Base-by-base conservation (phyloP, 2,888 invertebrate genomes). In the Nezara viridula region DNA sequence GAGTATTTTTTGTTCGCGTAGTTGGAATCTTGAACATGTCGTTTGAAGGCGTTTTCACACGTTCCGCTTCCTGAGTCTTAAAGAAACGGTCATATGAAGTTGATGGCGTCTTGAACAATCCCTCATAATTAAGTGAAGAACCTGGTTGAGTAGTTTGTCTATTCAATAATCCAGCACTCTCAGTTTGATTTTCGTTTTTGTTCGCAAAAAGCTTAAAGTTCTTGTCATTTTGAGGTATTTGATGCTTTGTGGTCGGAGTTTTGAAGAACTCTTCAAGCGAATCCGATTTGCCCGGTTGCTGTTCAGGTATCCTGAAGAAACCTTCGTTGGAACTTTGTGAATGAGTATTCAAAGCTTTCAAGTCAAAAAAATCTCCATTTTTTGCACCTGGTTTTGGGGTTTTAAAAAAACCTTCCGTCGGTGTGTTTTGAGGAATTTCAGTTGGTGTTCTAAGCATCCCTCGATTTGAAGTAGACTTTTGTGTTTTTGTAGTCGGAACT, bases 361-460 rank as follows among this genome's bases (percentile, higher is more conserved):
- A n/a, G 81, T 81, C 44, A 12, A 81, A 81, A 44, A 40, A 81
- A 14, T n/a, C 81, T 81, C n/a, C 40, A 40, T 24, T 81, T 73
- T 37, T 73, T 19, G 66, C 2, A 73, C 37, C 66, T 73, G 7
- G 66, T 73, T 32, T 73, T 9, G 66, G 6, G 37, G 66, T 37
- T 37, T 37, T 73, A 21, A 73, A 73, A 21, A 73, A 73, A 9
- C 19, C 37, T 9, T 73, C 66, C 5, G 32, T 73, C 66, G 66
- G 32, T 73, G 32, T 37, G 6, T 73, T 73, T 73, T 73, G 6
- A 21, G 32, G 24, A 0, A 27, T 27, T 14, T 27, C 4, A 60
- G 60, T 60, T 60, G 60, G 27, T 27, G 60, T 60, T 60, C 19
- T 32, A 7, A 32, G 66, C 32, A 73, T 9, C 21, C 37, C 21